Evolutionary conservation across 2,888 invertebrate species (phyloP).

Genomic region (Cerceris rybyensis): DNA sequence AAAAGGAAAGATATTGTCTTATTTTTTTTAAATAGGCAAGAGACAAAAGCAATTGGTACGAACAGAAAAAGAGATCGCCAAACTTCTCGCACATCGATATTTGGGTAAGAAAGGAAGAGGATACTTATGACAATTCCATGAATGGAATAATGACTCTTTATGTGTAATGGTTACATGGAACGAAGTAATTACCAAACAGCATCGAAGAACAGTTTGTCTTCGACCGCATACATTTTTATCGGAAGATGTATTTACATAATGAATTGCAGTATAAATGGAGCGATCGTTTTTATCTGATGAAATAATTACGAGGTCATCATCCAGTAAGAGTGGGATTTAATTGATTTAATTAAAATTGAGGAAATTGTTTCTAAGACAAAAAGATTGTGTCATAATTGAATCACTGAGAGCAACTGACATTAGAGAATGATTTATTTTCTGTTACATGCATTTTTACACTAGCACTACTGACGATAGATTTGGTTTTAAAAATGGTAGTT

Average conservation of each 20-base stretch:
- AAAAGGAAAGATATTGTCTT: neutral
- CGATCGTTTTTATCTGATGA: no score
- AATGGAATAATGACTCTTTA: conserved; percentile 81
- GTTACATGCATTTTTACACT: no score
- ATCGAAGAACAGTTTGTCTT: neutral
- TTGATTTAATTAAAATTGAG: neutral
- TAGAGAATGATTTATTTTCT: no score
- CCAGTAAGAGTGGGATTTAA: no score
- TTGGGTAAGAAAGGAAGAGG: conserved; percentile 83
- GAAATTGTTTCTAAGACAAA: no score
- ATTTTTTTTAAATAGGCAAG: conserved; percentile 73
- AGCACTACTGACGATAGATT: no score
- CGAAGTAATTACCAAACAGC: neutral
- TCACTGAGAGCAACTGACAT: no score
- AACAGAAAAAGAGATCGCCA: conserved; percentile 75
- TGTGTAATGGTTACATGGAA: conserved; percentile 25
- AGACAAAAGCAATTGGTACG: conserved; percentile 78
- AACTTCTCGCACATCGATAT: conserved; percentile 82
- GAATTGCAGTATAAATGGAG: no score
- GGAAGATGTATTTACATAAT: neutral
- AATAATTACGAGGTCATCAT: no score
- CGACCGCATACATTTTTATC: no score
- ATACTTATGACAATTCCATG: conserved; percentile 83
- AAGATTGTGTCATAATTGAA: no score
- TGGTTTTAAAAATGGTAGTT: no score